Evolutionary conservation across 2,888 invertebrate species (phyloP).

Genomic region (Drosophila nigritarsus): DNA sequence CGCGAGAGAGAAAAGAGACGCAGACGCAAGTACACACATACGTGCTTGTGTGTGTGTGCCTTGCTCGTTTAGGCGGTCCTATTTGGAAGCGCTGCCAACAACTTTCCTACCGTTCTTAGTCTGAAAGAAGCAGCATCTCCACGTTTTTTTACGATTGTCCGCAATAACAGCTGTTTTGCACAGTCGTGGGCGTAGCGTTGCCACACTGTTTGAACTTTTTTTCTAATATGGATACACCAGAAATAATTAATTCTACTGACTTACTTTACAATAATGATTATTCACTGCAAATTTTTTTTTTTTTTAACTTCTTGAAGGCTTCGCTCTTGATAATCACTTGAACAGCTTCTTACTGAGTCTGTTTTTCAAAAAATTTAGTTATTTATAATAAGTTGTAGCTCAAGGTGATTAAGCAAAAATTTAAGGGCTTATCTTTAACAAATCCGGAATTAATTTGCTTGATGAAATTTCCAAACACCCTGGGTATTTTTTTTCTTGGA

Average conservation of each 20-base stretch:
- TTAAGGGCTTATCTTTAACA: slow-evolving; percentile 29
- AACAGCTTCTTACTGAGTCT: slow-evolving; percentile 37
- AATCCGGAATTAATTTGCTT: slow-evolving; percentile 5
- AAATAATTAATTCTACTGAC: slow-evolving; percentile 16
- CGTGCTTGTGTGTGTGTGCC: neutral
- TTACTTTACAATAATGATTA: slow-evolving; percentile 21
- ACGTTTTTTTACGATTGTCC: slow-evolving; percentile 53
- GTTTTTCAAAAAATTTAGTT: slow-evolving; percentile 40
- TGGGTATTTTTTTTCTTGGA: neutral
- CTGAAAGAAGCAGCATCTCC: slow-evolving; percentile 36
- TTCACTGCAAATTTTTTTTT: slow-evolving; percentile 6
- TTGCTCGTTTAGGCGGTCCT: slow-evolving; percentile 31
- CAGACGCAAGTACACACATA: neutral
- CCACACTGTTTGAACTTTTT: slow-evolving; percentile 30
- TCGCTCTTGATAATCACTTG: slow-evolving; percentile 33
- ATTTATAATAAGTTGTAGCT: slow-evolving; percentile 67
- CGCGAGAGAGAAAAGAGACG: slow-evolving; percentile 13
- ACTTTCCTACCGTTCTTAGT: slow-evolving; percentile 30
- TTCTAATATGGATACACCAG: neutral
- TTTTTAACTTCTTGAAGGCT: neutral
- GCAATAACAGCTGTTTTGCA: slow-evolving; percentile 53
- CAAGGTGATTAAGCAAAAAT: slow-evolving; percentile 35
- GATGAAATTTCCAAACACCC: slow-evolving; percentile 9
- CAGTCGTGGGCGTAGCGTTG: slow-evolving; percentile 42
- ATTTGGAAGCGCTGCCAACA: slow-evolving; percentile 24